Percentiles rank a stretch among this genome's conserved stretches.
These are phyloP conservation scores for Dreissena rostriformis DNA, from an alignment of 1,140 invertebrate species.

Conservation along the genomic window DNA sequence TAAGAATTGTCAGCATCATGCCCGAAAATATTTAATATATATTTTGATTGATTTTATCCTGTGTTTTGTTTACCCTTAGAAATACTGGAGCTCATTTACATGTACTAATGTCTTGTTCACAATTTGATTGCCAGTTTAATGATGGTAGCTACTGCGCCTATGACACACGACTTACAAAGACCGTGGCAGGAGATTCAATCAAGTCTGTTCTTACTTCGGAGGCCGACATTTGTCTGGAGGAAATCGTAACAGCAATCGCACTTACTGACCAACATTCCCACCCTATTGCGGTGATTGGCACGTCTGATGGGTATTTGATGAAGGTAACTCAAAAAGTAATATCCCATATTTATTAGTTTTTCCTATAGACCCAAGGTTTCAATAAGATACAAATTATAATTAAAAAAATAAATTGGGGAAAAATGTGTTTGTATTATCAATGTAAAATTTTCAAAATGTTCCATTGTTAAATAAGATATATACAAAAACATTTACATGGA, in stretches of 20 bases:
- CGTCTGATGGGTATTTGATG: conserved; percentile 58
- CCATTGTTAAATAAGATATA: no score
- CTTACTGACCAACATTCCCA: conserved; percentile 41
- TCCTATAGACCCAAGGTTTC: no score
- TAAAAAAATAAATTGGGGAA: no score
- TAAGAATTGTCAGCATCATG: no score
- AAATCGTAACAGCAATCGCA: conserved; percentile 58
- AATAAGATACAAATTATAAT: no score
- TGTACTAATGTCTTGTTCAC: neutral
- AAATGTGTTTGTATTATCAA: no score
- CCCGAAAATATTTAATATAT: no score
- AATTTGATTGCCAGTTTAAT: conserved; percentile 5
- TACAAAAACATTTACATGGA: no score
- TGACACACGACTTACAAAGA: neutral
- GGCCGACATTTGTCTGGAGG: conserved; percentile 50
- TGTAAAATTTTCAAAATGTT: no score
- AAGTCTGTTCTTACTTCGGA: neutral
- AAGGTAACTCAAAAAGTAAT: conserved; percentile 59
- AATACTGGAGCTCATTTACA: neutral
- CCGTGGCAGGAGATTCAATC: neutral
- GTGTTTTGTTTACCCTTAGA: no score
- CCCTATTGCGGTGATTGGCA: conserved; percentile 62
- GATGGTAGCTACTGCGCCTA: conserved; percentile 19
- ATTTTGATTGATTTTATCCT: no score
- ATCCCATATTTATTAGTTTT: neutral